Conservation (phyloP, 2,113 vertebrate genomes). For the Marmota monax region DNA sequence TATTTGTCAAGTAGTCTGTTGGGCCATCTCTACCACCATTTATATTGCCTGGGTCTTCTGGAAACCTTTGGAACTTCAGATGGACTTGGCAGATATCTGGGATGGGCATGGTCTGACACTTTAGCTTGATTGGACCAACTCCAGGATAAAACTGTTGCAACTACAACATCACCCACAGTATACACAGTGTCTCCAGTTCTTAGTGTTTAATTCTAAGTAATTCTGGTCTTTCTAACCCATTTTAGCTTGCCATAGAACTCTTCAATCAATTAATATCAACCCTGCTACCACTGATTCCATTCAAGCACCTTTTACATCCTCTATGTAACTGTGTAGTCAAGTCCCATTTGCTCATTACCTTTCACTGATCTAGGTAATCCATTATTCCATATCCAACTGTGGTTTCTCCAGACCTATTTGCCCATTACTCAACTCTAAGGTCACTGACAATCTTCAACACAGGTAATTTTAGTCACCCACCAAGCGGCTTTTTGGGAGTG, state of each 20-base stretch:
- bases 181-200: neutral
- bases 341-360: neutral
- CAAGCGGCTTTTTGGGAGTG: neutral
- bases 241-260: neutral
- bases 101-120: neutral
- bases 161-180: neutral
- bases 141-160: neutral
- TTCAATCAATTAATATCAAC: no score
- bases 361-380: no score
- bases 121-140: neutral
- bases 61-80: neutral
- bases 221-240: neutral
- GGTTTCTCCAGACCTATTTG: no score
- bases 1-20: neutral
- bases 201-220: neutral
- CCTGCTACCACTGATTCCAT: neutral
- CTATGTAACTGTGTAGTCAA: neutral
- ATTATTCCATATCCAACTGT: no score
- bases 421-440: no score
- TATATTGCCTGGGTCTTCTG: neutral
- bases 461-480: no score
- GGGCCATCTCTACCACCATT: neutral
- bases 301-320: neutral
- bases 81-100: neutral
- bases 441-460: no score